Evolutionary conservation across 2,797 vertebrate species (phyloP).

Genomic region (Falco berigora): DNA sequence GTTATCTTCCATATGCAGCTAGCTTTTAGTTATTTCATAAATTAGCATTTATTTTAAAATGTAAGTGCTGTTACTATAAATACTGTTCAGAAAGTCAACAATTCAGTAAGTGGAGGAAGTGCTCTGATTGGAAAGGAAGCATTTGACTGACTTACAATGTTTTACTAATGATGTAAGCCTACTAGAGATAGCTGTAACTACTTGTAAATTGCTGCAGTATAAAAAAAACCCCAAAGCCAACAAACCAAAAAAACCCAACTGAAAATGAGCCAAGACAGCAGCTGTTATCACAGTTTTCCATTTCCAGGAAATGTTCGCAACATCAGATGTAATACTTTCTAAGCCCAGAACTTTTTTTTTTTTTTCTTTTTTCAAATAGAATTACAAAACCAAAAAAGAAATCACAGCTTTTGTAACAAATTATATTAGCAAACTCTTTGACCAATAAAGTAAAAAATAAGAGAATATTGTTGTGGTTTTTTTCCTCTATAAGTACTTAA

Average conservation of each 20-base stretch:
- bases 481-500: not conserved
- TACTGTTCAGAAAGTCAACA: not conserved
- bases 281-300: slow-evolving; percentile 25
- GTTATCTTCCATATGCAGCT: not conserved
- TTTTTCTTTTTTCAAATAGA: not conserved
- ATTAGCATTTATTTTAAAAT: not conserved
- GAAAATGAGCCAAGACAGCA: slow-evolving; percentile 44
- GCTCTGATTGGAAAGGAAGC: slow-evolving; percentile 22
- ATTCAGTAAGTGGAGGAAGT: not conserved
- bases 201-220: slow-evolving; percentile 5
- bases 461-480: not conserved
- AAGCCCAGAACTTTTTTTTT: not conserved
- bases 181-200: slow-evolving; percentile 19
- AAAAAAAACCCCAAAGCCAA: not conserved
- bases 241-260: not conserved
- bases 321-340: slow-evolving; percentile 33
- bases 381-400: slow-evolving; percentile 23
- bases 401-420: not conserved
- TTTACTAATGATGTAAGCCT: slow-evolving; percentile 35
- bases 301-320: slow-evolving; percentile 61
- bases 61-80: not conserved
- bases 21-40: slow-evolving; percentile 18
- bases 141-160: not conserved
- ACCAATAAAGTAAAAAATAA: not conserved
- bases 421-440: not conserved